Evolutionary conservation across 2,797 vertebrate species (phyloP).

Genomic region (Aselliscus stoliczkanus): DNA sequence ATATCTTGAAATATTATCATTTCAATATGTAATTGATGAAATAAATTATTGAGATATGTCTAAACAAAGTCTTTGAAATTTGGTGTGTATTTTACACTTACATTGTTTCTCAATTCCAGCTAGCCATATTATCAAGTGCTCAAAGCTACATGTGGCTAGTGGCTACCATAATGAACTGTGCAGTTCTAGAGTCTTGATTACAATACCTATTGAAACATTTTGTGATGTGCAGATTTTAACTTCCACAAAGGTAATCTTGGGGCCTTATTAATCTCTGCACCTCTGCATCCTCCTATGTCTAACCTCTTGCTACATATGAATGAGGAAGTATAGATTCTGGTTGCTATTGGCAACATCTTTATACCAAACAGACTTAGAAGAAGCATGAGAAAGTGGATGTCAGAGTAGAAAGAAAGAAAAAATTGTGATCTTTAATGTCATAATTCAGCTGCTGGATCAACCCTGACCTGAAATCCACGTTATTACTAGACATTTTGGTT

Average conservation of each 20-base stretch:
- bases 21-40: neutral
- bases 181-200: neutral
- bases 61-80: slow-evolving; percentile 1
- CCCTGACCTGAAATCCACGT: neutral
- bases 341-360: neutral
- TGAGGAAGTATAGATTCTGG: neutral
- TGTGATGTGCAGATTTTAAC: neutral
- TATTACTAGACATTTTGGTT: neutral
- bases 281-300: neutral
- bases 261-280: neutral
- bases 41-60: neutral
- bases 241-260: neutral
- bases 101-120: neutral
- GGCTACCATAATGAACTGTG: neutral
- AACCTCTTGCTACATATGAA: neutral
- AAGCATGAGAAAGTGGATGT: neutral
- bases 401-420: slow-evolving; percentile 11
- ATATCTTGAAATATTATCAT: neutral
- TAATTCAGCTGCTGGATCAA: slow-evolving; percentile 6
- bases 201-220: neutral
- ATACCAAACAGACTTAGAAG: neutral
- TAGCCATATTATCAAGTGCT: neutral
- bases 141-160: neutral
- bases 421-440: neutral
- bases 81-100: neutral